phyloP scores from a whole-genome alignment of 2,888 invertebrate genomes.

The Onchidella celtica region DNA sequence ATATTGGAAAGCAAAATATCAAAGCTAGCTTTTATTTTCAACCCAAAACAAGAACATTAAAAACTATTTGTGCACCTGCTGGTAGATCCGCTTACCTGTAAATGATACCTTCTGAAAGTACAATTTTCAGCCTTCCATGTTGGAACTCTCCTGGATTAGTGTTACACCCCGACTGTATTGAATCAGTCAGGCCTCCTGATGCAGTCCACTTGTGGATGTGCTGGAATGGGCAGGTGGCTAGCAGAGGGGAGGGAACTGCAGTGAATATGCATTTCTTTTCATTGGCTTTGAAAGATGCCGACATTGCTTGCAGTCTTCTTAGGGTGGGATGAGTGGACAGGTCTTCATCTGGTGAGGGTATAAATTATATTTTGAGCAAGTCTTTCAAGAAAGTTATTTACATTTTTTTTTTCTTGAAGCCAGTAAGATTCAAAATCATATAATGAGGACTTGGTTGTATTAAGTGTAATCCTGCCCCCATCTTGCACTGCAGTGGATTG shows the following conservation, averaged over 20 bases:
- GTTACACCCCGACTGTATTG: conserved; percentile 11
- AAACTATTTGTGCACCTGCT: neutral
- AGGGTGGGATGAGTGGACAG: neutral
- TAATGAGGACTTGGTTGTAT: too few species aligned
- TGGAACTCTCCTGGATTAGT: conserved; percentile 60
- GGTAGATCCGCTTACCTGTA: conserved; percentile 66
- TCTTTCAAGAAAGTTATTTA: too few species aligned
- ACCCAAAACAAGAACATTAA: neutral
- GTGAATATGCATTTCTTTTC: conserved; percentile 7
- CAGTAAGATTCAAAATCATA: too few species aligned
- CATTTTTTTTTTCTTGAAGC: too few species aligned
- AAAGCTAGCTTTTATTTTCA: neutral
- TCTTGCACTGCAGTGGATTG: too few species aligned
- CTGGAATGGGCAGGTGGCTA: conserved; percentile 71
- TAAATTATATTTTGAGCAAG: too few species aligned
- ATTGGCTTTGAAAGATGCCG: neutral
- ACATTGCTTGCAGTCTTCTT: neutral
- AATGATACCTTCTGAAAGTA: conserved; percentile 73
- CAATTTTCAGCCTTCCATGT: conserved; percentile 70
- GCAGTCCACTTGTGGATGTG: conserved; percentile 67
- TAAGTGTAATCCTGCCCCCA: too few species aligned
- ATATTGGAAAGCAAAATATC: neutral
- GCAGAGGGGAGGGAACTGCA: conserved; percentile 61
- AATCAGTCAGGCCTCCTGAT: conserved; percentile 34
- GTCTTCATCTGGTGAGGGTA: conserved; percentile 20